Base-by-base conservation (phyloP, 30 jellyfish, hydroid and myxozoan species). In the Aurelia sp. region DNA sequence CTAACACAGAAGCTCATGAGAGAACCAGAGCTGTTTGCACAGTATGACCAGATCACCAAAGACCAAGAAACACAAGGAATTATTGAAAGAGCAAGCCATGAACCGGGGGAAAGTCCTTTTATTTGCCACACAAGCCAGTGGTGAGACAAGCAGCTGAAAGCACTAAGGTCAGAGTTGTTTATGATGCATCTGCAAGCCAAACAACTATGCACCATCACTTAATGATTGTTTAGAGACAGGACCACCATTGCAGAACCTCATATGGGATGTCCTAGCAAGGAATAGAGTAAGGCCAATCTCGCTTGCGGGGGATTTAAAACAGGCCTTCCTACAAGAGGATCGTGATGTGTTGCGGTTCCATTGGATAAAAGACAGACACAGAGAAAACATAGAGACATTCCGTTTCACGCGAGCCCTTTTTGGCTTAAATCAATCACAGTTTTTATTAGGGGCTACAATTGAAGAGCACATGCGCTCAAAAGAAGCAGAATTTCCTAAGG, bases 381-480 rank as follows among this genome's bases (percentile, higher is more conserved):
- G 63, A 23, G 51, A 21, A 3, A 71, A 55, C 13, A 40, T 6
- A 55, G 86, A 67, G 58, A 71, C 82, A 20, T 47, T 60, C 0
- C 74, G 89, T 18, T 86, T 86, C 77, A 76, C 84, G 66, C 41
- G 88, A 53, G 96, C 73, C 47, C 20, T 83, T 62, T 81, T 89
- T 74, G 97, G 97, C n/a, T 23, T 81, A 53, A n/a, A n/a, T 61
- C 97, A 81, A 57, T 89, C 91, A 13, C 95, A 88, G 22, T 89
- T 89, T 50, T 65, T 81, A 8, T 55, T 89, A 53, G 86, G 91
- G 20, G 87, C 84, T 58, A 76, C 94, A 20, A 33, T 89, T 7
- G 91, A 81, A 37, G 35, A 55, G 74, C 90, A 22, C 77, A 82
- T 89, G 18, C 27, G 79, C 62, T 60, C 44, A 57, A 81, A 60